Base-by-base conservation (phyloP, 1,140 invertebrate species). In the Drosophila willistoni region DNA sequence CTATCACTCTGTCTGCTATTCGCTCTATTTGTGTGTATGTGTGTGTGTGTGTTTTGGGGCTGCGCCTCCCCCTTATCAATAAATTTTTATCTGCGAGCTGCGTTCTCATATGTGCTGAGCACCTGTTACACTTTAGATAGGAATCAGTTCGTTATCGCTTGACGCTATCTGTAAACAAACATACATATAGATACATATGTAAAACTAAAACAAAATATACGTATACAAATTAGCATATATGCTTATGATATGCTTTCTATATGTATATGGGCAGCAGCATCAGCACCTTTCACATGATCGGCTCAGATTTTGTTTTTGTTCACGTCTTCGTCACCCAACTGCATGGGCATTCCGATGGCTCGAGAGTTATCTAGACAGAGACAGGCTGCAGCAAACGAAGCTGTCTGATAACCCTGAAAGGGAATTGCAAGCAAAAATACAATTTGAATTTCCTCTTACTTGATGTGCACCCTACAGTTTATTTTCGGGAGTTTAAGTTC, bases 91-190 rank as follows among this genome's bases (percentile, higher is more conserved):
- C 84, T 89, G 29, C 71, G 71, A 68, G 62, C 78, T 59, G 69
- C 68, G 64, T 79, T 60, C 84, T 89, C 64, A 59, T 67, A 65
- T 68, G 69, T 89, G 84, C 84, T 89, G 84, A 73, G 84, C 79
- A 89, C 84, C 84, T 89, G 84, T 89, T 89, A 89, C 84, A 84
- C 63, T 89, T 84, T 89, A 89, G 84, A 89, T 89, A 89, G 84
- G 85, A 89, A 89, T 89, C 84, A 89, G 84, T 66, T 56, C 76
- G 84, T 89, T 89, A 89, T 89, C 84, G 71, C 51, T 59, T n/a
- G 36, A 51, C 79, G 77, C 82, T 85, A 85, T 85, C 82, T 82
- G 51, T 64, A 14, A 39, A 42, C 55, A 51, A 19, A 17, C 1
- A 12, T 51, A 10, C 17, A 10, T 47, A 74, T 79, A 60, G 1